Conservation (phyloP, 2,888 invertebrate genomes). For the Sepioteuthis lessoniana region DNA sequence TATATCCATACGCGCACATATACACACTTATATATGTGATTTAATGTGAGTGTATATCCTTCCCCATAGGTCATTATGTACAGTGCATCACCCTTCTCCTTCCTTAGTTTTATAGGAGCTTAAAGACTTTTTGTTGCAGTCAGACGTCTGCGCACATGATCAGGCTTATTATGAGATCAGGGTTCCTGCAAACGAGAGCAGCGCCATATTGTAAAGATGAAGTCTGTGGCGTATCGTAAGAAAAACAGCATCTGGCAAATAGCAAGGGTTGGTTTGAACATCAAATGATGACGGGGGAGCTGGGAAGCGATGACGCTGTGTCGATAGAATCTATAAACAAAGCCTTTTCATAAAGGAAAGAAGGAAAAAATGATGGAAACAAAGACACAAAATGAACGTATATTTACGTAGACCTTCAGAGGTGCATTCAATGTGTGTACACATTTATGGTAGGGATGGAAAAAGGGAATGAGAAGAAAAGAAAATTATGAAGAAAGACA, state of each 20-base stretch:
- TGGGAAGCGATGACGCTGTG: neutral
- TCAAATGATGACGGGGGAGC: neutral
- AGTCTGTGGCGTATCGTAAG: neutral
- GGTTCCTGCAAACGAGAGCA: neutral
- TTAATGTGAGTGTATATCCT: too few species aligned
- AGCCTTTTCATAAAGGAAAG: neutral
- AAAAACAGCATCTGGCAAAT: neutral
- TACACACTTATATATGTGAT: too few species aligned
- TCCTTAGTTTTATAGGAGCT: too few species aligned
- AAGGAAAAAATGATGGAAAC: neutral
- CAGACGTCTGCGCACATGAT: too few species aligned
- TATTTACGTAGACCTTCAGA: neutral
- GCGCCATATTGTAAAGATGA: neutral
- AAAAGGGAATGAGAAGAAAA: neutral
- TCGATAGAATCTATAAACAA: neutral
- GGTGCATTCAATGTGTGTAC: neutral
- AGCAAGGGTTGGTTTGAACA: neutral
- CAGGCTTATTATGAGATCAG: neutral
- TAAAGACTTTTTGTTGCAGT: too few species aligned
- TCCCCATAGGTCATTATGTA: too few species aligned
- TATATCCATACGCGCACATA: too few species aligned
- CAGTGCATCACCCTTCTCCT: too few species aligned
- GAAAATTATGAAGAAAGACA: neutral
- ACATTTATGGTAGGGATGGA: neutral
- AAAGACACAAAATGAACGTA: neutral